Evolutionary conservation across 2,113 vertebrate species (phyloP), one percentile per base, ranked within the genome.

Genomic region (Empidonax alnorum): DNA sequence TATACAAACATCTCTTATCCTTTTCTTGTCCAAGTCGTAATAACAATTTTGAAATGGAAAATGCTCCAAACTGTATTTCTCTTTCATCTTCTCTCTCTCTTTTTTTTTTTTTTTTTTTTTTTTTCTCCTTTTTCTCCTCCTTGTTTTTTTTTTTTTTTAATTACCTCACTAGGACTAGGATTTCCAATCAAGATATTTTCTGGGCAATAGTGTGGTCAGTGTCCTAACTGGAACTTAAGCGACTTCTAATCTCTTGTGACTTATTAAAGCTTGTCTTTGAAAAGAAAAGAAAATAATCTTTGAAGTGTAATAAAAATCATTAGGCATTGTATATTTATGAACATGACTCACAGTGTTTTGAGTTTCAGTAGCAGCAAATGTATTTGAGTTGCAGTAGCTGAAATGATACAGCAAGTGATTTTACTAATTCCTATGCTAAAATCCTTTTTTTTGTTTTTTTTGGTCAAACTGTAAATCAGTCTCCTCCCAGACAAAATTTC

Each of bases 301-400:
- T 82, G 24, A 79, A 90, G 76, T 46, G 42, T 46, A 37, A 58
- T 66, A 59, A 37, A 92, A 65, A 19, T 46, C 49, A 76, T 61
- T 68, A 78, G 42, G 10, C 19, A 37, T 94, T 85, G n/a, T 82
- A 35, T 87, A 53, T 85, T 93, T 82, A 68, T 83, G 46, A 74
- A 46, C 20, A 20, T 62, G 81, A 91, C 15, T 88, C 84, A 76
- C 8, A 91, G 5, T 62, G 37, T 53, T 84, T 73, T 72, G 17
- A 84, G 56, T 72, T 21, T 73, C 58, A 79, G 46, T 79, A 94
- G 41, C 18, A 77, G 23, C 23, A 87, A 89, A 21, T 31, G 21
- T 65, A 68, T 79, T 41, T 41, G 39, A 23, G 18, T 83, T 73
- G 25, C 15, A 87, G 42, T 72, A 46, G 31, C 5, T 87, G 49